Conservation (phyloP, 2,113 vertebrate species). For the Amia ocellicauda region DNA sequence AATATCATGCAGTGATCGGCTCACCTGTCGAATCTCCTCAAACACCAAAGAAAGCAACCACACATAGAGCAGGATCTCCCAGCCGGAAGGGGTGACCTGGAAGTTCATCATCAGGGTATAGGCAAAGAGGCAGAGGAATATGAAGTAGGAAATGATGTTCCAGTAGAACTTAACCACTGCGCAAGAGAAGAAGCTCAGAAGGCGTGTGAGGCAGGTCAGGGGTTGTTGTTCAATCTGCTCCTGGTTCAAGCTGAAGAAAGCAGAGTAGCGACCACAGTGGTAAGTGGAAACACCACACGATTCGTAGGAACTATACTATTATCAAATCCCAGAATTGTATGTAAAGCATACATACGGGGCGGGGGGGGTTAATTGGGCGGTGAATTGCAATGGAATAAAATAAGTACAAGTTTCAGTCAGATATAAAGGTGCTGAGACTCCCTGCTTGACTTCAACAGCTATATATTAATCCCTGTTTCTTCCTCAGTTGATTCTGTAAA, state of each 20-base stretch:
- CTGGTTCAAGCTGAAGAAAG: constrained; percentile 22
- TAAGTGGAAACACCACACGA: neutral
- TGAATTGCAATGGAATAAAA: too few species aligned
- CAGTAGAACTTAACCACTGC: constrained; percentile 87
- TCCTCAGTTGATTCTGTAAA: too few species aligned
- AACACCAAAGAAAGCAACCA: constrained; percentile 87
- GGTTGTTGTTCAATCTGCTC: constrained; percentile 32
- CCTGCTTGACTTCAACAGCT: too few species aligned
- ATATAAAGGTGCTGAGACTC: too few species aligned
- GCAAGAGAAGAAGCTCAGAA: constrained; percentile 69
- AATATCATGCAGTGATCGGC: too few species aligned
- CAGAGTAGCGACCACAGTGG: neutral
- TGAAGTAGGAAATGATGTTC: constrained; percentile 86
- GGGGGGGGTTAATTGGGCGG: too few species aligned
- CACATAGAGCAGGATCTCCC: constrained; percentile 79
- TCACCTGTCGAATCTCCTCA: constrained; percentile 89
- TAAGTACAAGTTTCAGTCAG: too few species aligned
- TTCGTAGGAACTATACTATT: too few species aligned
- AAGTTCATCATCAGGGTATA: constrained; percentile 90
- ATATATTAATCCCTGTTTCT: too few species aligned
- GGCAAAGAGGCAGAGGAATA: constrained; percentile 87
- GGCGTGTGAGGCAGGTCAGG: constrained; percentile 43
- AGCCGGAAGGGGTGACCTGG: constrained; percentile 70
- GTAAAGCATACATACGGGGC: too few species aligned
- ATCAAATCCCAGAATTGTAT: too few species aligned